phyloP scores from a whole-genome alignment of 1,140 invertebrate genomes.

The Cylas formicarius region DNA sequence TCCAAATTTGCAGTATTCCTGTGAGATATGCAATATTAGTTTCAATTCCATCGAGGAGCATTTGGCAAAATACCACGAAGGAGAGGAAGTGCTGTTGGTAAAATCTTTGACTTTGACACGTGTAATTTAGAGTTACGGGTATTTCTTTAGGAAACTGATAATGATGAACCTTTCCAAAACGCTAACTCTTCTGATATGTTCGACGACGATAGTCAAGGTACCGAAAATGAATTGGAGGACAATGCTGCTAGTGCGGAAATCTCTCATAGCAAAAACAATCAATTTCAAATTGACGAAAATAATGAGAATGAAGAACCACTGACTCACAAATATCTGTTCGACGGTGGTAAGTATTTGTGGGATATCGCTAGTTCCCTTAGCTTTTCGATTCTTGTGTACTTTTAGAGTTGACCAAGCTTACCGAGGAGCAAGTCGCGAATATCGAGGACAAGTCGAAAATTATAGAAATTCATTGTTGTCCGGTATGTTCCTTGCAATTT shows the following conservation, averaged over 20 bases:
- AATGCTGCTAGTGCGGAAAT: too few species aligned
- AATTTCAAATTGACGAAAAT: too few species aligned
- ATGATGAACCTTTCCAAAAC: not conserved
- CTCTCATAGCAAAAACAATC: too few species aligned
- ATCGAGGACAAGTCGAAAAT: constrained; percentile 17
- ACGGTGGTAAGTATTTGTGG: too few species aligned
- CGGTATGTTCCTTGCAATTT: constrained; percentile 31
- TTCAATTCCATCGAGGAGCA: constrained; percentile 58
- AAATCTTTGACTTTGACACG: too few species aligned
- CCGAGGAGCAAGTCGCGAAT: constrained; percentile 17
- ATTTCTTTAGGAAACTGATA: constrained; percentile 7
- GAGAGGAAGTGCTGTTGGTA: constrained; percentile 50
- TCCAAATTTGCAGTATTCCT: constrained; percentile 49
- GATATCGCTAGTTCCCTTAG: too few species aligned
- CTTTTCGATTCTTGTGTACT: too few species aligned
- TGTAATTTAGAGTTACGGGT: constrained; percentile 2
- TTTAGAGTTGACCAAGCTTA: constrained; percentile 19
- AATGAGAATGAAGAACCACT: too few species aligned
- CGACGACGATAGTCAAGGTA: not conserved
- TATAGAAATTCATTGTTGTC: constrained; percentile 32
- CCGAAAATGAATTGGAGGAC: too few species aligned
- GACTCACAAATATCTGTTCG: too few species aligned
- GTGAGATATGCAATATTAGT: constrained; percentile 54
- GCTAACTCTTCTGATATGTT: not conserved
- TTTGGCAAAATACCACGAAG: constrained; percentile 56